phyloP scores from a whole-genome alignment of 2,797 vertebrate species.

The Antrozous pallidus region DNA sequence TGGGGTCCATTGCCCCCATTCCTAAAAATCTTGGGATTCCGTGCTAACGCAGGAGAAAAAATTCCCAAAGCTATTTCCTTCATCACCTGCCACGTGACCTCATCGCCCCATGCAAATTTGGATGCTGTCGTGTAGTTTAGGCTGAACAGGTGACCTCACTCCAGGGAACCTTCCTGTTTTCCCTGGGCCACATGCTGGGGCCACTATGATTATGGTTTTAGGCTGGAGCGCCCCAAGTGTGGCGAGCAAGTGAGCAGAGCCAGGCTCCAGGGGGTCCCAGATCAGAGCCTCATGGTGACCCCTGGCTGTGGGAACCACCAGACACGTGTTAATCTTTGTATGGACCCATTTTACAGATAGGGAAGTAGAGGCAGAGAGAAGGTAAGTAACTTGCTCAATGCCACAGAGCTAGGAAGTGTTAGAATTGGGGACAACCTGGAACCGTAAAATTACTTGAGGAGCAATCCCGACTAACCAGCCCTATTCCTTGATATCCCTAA shows the following conservation, averaged over 20 bases:
- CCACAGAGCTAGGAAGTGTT: too few species aligned
- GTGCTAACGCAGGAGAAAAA: neutral
- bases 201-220: neutral
- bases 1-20: neutral
- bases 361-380: too few species aligned
- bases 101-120: neutral
- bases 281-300: neutral
- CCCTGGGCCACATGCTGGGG: neutral
- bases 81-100: too few species aligned
- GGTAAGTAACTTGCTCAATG: too few species aligned
- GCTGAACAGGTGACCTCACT: neutral
- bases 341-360: too few species aligned
- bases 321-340: neutral
- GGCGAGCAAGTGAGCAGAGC: neutral
- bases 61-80: neutral
- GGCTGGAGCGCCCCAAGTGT: neutral
- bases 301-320: neutral
- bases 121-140: neutral
- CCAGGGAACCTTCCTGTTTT: neutral
- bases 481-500: neutral
- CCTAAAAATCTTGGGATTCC: neutral
- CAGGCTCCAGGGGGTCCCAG: neutral
- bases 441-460: neutral
- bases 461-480: neutral
- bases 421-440: neutral